phyloP scores from a whole-genome alignment of 2,888 invertebrate genomes.

The Euzetes globulus region DNA sequence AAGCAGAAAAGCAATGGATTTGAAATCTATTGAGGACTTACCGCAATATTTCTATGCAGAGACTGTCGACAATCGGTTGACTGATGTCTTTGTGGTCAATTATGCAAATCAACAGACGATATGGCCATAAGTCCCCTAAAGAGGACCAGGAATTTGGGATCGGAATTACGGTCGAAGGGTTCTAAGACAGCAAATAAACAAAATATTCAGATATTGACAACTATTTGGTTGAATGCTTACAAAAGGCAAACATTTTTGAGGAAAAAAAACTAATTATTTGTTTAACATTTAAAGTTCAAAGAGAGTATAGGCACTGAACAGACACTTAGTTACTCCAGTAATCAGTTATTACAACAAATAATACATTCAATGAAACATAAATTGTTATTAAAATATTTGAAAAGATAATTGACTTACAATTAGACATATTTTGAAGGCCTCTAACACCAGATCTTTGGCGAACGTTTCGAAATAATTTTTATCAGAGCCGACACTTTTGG shows the following conservation, averaged over 20 bases:
- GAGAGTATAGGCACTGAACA: background rate
- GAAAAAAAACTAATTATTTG: conserved; percentile 7
- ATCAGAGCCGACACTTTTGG: conserved; percentile 28
- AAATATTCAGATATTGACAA: background rate
- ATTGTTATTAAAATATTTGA: background rate
- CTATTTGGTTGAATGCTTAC: background rate
- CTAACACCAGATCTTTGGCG: conserved; percentile 53
- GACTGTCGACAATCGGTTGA: conserved; percentile 64
- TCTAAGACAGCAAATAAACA: conserved; percentile 11
- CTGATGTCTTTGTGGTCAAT: conserved; percentile 82
- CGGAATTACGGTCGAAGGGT: conserved; percentile 33
- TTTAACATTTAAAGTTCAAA: background rate
- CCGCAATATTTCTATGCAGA: conserved; percentile 66
- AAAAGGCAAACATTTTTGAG: too few relatives aligned
- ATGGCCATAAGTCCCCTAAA: conserved; percentile 48
- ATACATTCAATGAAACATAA: background rate
- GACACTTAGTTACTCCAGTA: too few relatives aligned
- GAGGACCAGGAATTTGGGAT: conserved; percentile 32
- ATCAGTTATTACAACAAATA: too few relatives aligned
- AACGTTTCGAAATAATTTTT: conserved; percentile 57
- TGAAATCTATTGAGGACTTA: background rate
- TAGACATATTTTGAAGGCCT: conserved; percentile 54
- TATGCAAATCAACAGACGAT: conserved; percentile 70
- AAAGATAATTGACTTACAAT: conserved; percentile 30
- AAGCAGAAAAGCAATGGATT: background rate